Evolutionary conservation across 2,113 vertebrate species (phyloP), one percentile per base, ranked within the genome.

Genomic region (Prunella himalayana): DNA sequence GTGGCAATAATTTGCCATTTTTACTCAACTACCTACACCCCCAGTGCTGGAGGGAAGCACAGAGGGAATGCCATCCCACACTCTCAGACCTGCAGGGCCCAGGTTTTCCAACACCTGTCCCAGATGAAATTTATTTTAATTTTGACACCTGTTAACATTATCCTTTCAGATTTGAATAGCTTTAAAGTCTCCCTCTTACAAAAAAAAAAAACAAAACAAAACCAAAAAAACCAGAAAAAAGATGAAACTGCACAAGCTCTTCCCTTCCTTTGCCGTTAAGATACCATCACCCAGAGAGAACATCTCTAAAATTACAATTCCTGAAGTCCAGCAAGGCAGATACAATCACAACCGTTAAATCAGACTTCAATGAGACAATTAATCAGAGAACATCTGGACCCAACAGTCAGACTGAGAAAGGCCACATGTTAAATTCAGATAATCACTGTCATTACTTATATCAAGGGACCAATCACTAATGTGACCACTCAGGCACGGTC

Each of bases 361-460:
- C 96, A 97, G 95, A 82, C 96, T 97, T 95, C 95, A 97, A 95
- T 91, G 56, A 97, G 95, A 91, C 95, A 93, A 95, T 96, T 95
- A 96, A 95, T 93, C 95, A 95, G 95, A 95, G 96, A 98, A 98
- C 98, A 98, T 98, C 98, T 98, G 98, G 97, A 95, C 84, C 89
- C 56, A 93, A 88, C 97, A 97, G 96, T 98, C 97, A 97, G 92
- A 96, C 96, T 92, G 97, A 97, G 77, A 98, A 97, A 97, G 97
- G 97, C 97, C 98, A 95, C 97, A 95, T 97, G 97, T 97, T 97
- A 98, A 97, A 98, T 47, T 95, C 96, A 91, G 97, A 97, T 97
- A 97, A 98, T 97, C 66, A 1, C 95, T 97, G 96, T 83, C 97
- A 95, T 96, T 96, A 97, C 92, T 96, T 96, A 94, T 92, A 93